Base-by-base conservation (phyloP, 2,888 invertebrate genomes). In the Rhamnusium bicolor region DNA sequence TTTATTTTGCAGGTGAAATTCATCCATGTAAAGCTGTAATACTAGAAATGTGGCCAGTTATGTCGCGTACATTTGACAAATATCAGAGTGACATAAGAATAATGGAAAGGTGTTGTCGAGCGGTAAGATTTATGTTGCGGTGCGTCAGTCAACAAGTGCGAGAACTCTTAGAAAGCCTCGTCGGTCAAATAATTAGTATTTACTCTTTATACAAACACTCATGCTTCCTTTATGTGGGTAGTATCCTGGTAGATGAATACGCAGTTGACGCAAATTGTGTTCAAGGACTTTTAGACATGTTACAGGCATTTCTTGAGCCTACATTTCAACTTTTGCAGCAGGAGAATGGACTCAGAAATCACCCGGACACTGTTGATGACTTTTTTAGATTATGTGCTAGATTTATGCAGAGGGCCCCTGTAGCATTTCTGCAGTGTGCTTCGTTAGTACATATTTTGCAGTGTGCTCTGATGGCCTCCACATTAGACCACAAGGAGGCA, bases 341-440 rank as follows among this genome's bases (percentile, higher is more conserved):
- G 81, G 91, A 92, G 73, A 91, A 94, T 84, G 98, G 97, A 0
- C 89, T 98, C 54, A 90, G 93, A 73, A 94, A 98, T 87, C 95
- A 99, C 90, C 99, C 99, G 0, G 99, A 99, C 85, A 99, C 98
- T 0, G 97, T 99, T 0, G 99, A 99, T 86, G 99, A 99, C 86
- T 93, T 99, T 79, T 99, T 71, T 56, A 90, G 97, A 61, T 90
- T 97, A 40, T 95, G 95, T 82, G 84, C 82, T 12, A 74, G 85
- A 24, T 85, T 85, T 60, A 82, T 98, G 70, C 98, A 98, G 89
- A 93, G 96, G 81, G 92, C 95, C 68, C 96, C 98, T 1, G 88
- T 94, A 32, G 91, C 93, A 80, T 95, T 98, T 88, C 90, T 99
- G 76, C 92, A 93, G 81, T 94, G 94, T 79, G 90, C 92, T 10